phyloP scores from a whole-genome alignment of 2,797 vertebrate species.

The Scomberomorus guttatus region DNA sequence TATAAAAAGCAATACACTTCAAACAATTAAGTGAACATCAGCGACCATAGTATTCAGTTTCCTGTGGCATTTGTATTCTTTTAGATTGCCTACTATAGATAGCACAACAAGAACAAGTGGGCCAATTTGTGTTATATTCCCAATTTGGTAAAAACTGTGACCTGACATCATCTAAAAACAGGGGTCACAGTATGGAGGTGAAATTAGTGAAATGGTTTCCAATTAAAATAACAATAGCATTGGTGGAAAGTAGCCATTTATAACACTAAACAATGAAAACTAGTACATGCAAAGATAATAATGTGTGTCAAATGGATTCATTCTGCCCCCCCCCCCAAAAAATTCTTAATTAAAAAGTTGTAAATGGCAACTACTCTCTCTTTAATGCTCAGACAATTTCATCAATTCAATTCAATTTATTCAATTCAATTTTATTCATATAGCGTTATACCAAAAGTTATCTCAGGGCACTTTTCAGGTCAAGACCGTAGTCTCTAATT shows the following conservation, averaged over 20 bases:
- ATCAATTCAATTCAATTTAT: too few species aligned
- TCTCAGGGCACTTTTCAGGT: too few species aligned
- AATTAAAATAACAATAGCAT: neutral
- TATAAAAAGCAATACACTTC: neutral
- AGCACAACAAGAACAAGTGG: neutral
- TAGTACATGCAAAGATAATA: too few species aligned
- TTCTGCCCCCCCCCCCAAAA: too few species aligned
- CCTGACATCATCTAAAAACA: neutral
- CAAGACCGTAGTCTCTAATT: too few species aligned
- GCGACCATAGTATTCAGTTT: neutral
- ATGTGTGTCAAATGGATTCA: too few species aligned
- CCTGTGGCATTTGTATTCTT: neutral
- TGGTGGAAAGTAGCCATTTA: neutral
- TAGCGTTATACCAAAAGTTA: too few species aligned
- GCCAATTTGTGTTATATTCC: neutral
- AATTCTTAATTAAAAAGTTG: too few species aligned
- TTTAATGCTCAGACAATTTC: too few species aligned
- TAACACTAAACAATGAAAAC: too few species aligned
- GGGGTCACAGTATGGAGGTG: neutral
- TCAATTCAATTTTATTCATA: too few species aligned
- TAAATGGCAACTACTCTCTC: neutral
- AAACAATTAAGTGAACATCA: neutral
- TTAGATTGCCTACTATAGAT: neutral
- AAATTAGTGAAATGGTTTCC: neutral
- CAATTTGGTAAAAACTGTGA: neutral